Conservation (phyloP, 1,140 invertebrate genomes). For the Phymastichus coffea region DNA sequence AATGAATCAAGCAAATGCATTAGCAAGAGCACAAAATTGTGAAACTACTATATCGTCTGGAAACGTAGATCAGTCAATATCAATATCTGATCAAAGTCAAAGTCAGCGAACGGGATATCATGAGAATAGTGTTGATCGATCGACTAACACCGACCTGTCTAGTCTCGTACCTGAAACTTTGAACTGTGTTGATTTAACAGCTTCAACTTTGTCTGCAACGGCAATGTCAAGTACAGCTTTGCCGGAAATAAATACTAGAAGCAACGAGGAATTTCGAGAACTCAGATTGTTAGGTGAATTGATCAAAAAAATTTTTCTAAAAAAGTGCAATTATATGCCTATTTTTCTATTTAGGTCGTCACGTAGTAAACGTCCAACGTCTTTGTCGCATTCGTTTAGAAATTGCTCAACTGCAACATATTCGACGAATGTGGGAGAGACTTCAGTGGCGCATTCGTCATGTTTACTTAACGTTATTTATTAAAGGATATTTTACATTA, state of each 20-base stretch:
- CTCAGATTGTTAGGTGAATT: neutral
- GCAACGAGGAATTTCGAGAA: neutral
- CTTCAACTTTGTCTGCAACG: no score
- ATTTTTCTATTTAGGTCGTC: conserved; percentile 40
- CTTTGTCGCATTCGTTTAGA: conserved; percentile 52
- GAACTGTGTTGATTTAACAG: no score
- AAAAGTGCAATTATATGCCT: no score
- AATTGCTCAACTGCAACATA: conserved; percentile 60
- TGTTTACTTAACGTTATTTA: conserved; percentile 54
- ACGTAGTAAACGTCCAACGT: conserved; percentile 53
- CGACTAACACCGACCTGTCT: conserved; percentile 3
- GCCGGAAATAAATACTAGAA: neutral
- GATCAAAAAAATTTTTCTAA: no score
- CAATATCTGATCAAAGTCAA: neutral
- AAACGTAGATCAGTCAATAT: conserved; percentile 14
- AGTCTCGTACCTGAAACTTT: no score
- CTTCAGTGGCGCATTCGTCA: conserved; percentile 62
- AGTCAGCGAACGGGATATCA: conserved; percentile 5
- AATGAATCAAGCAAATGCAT: conserved; percentile 23
- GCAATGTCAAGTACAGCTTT: neutral
- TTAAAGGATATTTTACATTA: conserved; percentile 43
- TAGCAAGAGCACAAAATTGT: neutral
- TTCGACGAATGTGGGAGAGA: conserved; percentile 66
- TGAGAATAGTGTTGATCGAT: conserved; percentile 7
- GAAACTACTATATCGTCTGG: neutral